Base-by-base conservation (phyloP, 2,888 invertebrate genomes). In the Cantharis flavilabris region DNA sequence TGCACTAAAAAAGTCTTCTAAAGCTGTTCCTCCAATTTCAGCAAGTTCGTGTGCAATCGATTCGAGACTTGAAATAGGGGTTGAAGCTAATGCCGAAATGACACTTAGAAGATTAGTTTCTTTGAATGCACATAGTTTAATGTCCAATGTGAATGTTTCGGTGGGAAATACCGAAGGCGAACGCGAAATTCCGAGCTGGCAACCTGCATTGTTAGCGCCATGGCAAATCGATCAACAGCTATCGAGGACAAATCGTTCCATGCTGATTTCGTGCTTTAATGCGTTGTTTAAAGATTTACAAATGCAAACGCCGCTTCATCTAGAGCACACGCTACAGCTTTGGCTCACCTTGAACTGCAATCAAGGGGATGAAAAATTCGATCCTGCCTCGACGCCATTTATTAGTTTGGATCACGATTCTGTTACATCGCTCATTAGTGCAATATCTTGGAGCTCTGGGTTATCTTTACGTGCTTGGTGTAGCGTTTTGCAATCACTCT, bases 321-420 rank as follows among this genome's bases (percentile, higher is more conserved):
- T 97, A 86, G 97, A 97, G 88, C 93, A 95, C 85, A 93, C 96
- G 70, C 89, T 97, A 62, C 95, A 96, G 81, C 90, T 97, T 81
- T 97, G 97, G 96, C 90, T 97, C 79, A 96, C 96, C 3, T 89
- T 97, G 79, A 96, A 96, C 91, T 91, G 84, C 75, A 80, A 78
- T 75, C 83, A 83, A n/a, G 89, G 69, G 85, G 89, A 88, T 65
- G 87, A 89, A n/a, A 91, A 90, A 63, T 91, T 92, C 79, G 90
- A 91, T 80, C 90, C 92, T 4, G 90, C 90, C 5, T 88, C 91
- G 64, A 89, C 90, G 67, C 94, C 94, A 1, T 90, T 91, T 75
- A 92, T 95, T 79, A 91, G 92, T 1, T 89, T 95, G 64, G 92
- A 92, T 72, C 90, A 91, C 0, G 90, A 91, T 79, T 92, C 94